Evolutionary conservation across 2,797 vertebrate genomes (phyloP).

Genomic region (Ptychadena robeensis): DNA sequence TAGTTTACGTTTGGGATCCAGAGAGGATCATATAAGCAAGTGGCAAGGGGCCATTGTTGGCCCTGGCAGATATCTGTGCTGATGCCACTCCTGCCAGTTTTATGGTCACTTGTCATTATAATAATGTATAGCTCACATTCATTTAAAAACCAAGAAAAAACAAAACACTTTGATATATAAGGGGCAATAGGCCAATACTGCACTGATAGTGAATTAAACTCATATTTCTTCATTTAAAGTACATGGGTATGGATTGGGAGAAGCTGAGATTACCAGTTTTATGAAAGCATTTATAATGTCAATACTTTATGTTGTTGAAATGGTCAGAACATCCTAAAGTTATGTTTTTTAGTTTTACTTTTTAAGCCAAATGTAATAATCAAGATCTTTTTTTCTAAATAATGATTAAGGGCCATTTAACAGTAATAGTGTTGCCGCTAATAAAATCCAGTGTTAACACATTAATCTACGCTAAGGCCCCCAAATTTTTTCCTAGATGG

Average conservation of each 20-base stretch:
- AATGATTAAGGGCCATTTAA: no score
- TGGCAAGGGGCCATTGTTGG: not conserved
- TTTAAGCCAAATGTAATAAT: no score
- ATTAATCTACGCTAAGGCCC: no score
- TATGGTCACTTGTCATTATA: not conserved
- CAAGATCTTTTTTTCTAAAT: no score
- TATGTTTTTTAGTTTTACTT: no score
- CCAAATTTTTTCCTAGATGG: no score
- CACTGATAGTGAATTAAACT: not conserved
- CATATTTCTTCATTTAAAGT: not conserved
- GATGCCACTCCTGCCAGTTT: not conserved
- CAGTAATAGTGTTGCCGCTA: no score
- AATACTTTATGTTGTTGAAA: no score
- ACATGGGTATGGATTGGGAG: not conserved
- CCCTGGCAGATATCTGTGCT: not conserved
- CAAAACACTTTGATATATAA: not conserved
- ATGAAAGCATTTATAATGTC: no score
- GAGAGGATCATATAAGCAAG: not conserved
- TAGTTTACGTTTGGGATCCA: not conserved
- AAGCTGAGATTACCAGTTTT: not conserved
- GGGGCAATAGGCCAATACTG: not conserved
- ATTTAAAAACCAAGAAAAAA: slow-evolving; percentile 4
- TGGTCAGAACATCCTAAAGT: no score
- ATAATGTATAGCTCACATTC: not conserved
- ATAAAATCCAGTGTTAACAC: no score